Conservation (phyloP, 1,140 invertebrate species). For the Centruroides sculpturatus region DNA sequence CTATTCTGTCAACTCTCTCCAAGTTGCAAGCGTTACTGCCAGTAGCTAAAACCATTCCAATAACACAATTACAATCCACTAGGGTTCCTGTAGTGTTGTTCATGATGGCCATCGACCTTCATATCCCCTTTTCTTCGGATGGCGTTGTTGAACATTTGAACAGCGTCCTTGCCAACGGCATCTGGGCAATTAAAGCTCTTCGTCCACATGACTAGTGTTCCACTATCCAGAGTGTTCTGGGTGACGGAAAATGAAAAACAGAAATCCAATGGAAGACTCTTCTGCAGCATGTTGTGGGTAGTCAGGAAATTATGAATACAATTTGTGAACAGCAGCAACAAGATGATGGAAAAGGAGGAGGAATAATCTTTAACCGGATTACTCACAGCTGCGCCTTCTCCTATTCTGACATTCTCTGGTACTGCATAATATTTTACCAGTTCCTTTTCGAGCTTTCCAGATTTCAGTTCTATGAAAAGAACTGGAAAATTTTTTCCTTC, state of each 20-base stretch:
- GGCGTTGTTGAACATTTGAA: conserved; percentile 50
- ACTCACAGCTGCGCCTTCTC: too few relatives aligned
- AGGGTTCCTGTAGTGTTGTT: conserved; percentile 61
- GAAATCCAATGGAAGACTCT: conserved; percentile 52
- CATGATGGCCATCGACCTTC: conserved; percentile 52
- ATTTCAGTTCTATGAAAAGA: conserved; percentile 43
- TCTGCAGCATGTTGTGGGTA: conserved; percentile 34
- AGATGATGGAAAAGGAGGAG: too few relatives aligned
- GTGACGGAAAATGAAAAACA: conserved; percentile 71
- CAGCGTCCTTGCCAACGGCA: conserved; percentile 54
- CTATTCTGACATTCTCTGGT: conserved; percentile 34
- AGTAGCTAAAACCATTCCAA: conserved; percentile 48
- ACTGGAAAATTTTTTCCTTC: conserved; percentile 68
- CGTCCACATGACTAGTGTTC: conserved; percentile 57
- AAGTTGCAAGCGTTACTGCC: conserved; percentile 68
- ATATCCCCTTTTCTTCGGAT: conserved; percentile 41
- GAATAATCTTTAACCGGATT: too few relatives aligned
- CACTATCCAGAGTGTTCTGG: conserved; percentile 49
- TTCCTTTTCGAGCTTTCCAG: conserved; percentile 38
- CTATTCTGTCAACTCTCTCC: conserved; percentile 48
- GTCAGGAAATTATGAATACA: conserved; percentile 56
- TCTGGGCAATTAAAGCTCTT: conserved; percentile 61
- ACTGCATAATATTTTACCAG: conserved; percentile 44
- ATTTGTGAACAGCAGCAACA: conserved; percentile 19
- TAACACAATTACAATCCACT: conserved; percentile 35